Conservation (phyloP, 2,113 vertebrate species). For the Menura novaehollandiae region DNA sequence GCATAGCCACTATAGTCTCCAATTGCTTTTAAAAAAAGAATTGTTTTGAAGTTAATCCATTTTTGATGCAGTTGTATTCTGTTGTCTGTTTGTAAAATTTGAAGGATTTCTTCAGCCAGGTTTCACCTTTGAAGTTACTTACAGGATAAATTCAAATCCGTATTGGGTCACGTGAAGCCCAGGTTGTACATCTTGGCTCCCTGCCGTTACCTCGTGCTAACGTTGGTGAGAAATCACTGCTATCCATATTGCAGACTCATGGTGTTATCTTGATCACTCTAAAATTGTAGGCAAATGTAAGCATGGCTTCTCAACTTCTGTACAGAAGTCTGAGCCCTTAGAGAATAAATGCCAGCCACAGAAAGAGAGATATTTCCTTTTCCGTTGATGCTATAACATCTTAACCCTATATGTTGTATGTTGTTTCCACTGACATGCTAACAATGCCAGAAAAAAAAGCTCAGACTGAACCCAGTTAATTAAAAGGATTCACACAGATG, state of each 20-base stretch:
- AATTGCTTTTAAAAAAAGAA: background rate
- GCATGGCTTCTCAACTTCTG: background rate
- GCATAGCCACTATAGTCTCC: background rate
- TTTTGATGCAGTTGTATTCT: background rate
- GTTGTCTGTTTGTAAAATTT: background rate
- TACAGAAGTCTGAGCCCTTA: background rate
- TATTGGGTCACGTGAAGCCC: background rate
- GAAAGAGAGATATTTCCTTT: background rate
- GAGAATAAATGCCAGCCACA: background rate
- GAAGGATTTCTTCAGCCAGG: background rate
- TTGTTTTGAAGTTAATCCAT: background rate
- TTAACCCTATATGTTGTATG: background rate
- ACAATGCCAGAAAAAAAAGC: background rate
- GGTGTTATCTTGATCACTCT: background rate
- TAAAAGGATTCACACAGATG: slow-evolving; percentile 48
- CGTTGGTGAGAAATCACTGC: background rate
- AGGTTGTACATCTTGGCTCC: background rate
- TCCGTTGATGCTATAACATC: background rate
- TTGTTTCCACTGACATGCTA: background rate
- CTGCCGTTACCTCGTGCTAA: background rate
- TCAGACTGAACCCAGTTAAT: slow-evolving; percentile 17
- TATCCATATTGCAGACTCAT: background rate
- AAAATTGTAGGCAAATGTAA: background rate
- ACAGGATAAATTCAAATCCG: background rate
- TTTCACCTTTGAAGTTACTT: background rate